Evolutionary conservation across 2,797 vertebrate genomes (phyloP).

Genomic region (Cetoscarus ocellatus): DNA sequence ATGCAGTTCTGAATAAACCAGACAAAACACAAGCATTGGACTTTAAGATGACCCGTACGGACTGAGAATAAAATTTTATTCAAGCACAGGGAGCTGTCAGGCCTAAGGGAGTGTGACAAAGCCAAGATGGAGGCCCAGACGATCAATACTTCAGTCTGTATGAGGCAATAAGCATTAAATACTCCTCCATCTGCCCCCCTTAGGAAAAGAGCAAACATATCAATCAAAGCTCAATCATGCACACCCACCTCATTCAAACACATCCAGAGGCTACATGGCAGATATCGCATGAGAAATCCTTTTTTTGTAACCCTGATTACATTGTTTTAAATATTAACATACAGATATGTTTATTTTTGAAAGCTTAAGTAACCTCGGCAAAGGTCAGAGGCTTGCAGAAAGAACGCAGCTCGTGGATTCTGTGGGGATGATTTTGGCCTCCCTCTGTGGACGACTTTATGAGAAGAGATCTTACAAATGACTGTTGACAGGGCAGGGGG

Average conservation of each 20-base stretch:
- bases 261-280: constrained; percentile 38
- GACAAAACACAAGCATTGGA: constrained; percentile 33
- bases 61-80: constrained; percentile 64
- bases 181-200: constrained; percentile 62
- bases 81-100: constrained; percentile 65
- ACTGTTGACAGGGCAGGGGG: constrained; percentile 78
- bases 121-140: constrained; percentile 64
- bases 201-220: constrained; percentile 68
- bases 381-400: constrained; percentile 35
- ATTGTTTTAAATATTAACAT: constrained; percentile 15
- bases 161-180: constrained; percentile 76
- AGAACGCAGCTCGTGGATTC: constrained; percentile 30
- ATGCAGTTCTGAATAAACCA: constrained; percentile 13
- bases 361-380: constrained; percentile 35
- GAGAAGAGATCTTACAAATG: constrained; percentile 77
- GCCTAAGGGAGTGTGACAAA: constrained; percentile 70
- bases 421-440: constrained; percentile 45
- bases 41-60: constrained; percentile 44
- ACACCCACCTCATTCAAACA: constrained; percentile 16
- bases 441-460: constrained; percentile 66
- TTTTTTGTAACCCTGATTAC: constrained; percentile 8
- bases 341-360: constrained; percentile 8
- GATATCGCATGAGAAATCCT: constrained; percentile 32
- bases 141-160: constrained; percentile 77
- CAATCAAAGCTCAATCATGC: constrained; percentile 76